These are phyloP conservation scores for Ifrita kowaldi DNA, from an alignment of 2,113 vertebrate genomes.

Conservation along the genomic window DNA sequence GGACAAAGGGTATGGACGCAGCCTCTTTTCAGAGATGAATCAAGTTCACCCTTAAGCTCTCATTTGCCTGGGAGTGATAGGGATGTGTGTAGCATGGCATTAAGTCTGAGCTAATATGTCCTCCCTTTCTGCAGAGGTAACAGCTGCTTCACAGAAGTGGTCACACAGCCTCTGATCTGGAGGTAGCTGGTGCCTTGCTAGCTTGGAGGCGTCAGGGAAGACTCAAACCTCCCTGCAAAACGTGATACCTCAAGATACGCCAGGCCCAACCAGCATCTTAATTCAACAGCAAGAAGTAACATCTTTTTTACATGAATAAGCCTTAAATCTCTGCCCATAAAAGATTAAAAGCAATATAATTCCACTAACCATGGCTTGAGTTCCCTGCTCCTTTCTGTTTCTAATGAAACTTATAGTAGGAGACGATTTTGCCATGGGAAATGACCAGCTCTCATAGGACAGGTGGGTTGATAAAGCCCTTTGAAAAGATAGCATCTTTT, in stretches of 20 bases:
- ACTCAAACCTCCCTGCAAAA: not conserved
- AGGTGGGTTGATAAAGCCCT: not conserved
- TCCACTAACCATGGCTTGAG: not conserved
- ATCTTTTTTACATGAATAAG: not conserved
- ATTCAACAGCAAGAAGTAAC: not conserved
- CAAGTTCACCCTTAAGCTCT: not conserved
- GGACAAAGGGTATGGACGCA: not conserved
- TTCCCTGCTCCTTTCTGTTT: not conserved
- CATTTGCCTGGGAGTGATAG: not conserved
- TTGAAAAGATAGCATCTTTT: not conserved
- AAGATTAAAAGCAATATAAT: not conserved
- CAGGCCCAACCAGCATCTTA: not conserved
- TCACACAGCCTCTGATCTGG: not conserved
- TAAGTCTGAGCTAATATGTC: not conserved
- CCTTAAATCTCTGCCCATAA: not conserved
- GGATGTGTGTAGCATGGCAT: not conserved
- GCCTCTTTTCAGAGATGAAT: not conserved
- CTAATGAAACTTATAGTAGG: not conserved
- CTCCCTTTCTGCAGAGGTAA: not conserved
- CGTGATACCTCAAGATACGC: rapidly evolving
- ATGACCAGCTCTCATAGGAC: not conserved
- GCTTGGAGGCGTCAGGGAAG: not conserved
- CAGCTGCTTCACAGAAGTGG: not conserved
- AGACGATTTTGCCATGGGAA: not conserved
- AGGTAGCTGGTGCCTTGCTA: not conserved